Evolutionary conservation across 2,113 vertebrate genomes (phyloP).

Genomic region (Oceanites oceanicus): DNA sequence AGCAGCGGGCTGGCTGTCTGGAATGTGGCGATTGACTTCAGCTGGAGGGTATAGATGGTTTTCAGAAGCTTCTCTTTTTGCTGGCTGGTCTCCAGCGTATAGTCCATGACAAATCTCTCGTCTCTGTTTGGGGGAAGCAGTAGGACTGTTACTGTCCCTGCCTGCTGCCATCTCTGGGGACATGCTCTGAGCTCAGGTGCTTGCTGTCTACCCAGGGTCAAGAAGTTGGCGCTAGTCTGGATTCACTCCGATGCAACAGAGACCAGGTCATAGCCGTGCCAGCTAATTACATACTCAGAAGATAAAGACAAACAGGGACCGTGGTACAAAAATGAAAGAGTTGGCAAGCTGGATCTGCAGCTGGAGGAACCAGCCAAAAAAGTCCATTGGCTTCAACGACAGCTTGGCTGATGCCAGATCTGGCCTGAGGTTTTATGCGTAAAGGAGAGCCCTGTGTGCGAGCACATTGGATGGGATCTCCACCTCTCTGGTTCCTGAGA

Average conservation of each 20-base stretch:
- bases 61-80: conserved; percentile 70
- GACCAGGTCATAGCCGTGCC: neutral
- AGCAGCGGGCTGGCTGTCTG: conserved; percentile 42
- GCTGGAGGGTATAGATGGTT: conserved; percentile 59
- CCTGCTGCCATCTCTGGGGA: neutral
- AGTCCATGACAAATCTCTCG: conserved; percentile 46
- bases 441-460: neutral
- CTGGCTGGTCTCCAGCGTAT: conserved; percentile 32
- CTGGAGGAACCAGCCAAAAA: neutral
- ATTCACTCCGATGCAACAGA: neutral
- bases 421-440: neutral
- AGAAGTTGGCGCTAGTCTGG: neutral
- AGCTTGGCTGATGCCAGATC: neutral
- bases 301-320: neutral
- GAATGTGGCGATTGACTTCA: conserved; percentile 19
- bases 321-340: neutral
- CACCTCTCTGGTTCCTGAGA: neutral
- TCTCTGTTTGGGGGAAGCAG: neutral
- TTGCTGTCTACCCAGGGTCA: neutral
- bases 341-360: neutral
- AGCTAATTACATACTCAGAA: neutral
- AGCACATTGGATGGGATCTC: neutral
- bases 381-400: accelerated
- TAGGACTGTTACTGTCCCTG: neutral
- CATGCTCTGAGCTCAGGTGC: neutral